A percentile compares a stretch with the other conserved stretches of the same genome.
Conservation (phyloP, 2,797 vertebrate species). For the Protosalanx chinensis region DNA sequence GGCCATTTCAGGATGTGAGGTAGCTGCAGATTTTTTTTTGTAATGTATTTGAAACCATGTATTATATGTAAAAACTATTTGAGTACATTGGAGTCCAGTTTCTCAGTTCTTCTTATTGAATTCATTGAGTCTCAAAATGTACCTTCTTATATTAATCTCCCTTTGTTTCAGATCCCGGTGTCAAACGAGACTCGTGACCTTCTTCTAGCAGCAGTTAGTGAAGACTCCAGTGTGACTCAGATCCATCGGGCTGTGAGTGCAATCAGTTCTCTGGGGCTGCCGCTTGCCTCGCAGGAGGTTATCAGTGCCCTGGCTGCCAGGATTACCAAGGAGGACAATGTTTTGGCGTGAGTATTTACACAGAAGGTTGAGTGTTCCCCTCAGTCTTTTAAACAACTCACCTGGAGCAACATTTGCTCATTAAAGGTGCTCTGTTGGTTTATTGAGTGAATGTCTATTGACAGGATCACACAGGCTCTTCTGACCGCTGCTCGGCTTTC, state of each 20-base stretch:
- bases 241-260: slow-evolving; percentile 91
- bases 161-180: slow-evolving; percentile 77
- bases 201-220: slow-evolving; percentile 89
- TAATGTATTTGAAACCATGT: neutral
- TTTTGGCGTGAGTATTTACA: slow-evolving; percentile 82
- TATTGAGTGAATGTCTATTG: slow-evolving; percentile 26
- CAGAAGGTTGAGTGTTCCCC: no score
- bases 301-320: slow-evolving; percentile 83
- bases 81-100: no score
- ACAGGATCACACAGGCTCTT: slow-evolving; percentile 88
- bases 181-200: slow-evolving; percentile 95
- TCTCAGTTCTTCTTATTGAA: neutral
- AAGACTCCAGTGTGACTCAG: slow-evolving; percentile 89
- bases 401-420: neutral
- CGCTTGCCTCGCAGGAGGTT: slow-evolving; percentile 90
- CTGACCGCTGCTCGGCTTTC: slow-evolving; percentile 90
- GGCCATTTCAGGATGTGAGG: slow-evolving; percentile 87
- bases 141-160: neutral
- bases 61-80: neutral
- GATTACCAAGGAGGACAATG: slow-evolving; percentile 93
- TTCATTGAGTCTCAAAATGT: neutral
- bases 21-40: slow-evolving; percentile 45
- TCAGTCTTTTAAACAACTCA: neutral
- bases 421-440: neutral
- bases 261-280: slow-evolving; percentile 85